phyloP scores from a whole-genome alignment of 2,797 vertebrate species.

The Enteromius paludinosus region DNA sequence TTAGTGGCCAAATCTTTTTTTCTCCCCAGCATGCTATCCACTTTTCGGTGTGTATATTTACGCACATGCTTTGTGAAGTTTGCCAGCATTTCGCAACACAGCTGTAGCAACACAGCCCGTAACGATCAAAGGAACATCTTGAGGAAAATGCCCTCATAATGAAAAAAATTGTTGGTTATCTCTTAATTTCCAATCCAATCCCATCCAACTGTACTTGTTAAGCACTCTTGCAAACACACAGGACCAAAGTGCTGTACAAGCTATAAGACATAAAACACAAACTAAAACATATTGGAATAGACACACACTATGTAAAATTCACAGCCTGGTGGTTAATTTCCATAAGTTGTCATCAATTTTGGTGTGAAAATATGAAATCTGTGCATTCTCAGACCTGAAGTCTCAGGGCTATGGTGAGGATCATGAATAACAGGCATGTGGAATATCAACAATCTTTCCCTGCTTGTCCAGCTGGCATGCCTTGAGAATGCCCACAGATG shows the following conservation, averaged over 20 bases:
- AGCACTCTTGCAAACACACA: too few species aligned
- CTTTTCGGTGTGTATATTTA: neutral
- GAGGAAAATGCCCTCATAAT: neutral
- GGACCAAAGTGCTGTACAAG: too few species aligned
- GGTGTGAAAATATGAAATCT: neutral
- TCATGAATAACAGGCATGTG: conserved; percentile 38
- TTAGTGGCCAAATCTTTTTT: neutral
- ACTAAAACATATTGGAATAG: too few species aligned
- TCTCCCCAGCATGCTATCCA: neutral
- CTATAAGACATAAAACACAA: too few species aligned
- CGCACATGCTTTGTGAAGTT: neutral
- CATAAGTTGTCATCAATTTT: neutral
- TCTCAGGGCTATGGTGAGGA: conserved; percentile 45
- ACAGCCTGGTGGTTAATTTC: neutral
- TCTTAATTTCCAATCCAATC: neutral
- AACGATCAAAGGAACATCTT: neutral
- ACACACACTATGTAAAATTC: too few species aligned
- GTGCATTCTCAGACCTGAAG: conserved; percentile 37
- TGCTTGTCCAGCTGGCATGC: conserved; percentile 44
- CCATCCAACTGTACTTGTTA: too few species aligned
- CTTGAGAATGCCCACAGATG: conserved; percentile 52
- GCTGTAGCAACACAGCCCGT: neutral
- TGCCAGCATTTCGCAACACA: neutral
- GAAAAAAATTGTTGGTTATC: neutral
- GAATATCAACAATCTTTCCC: conserved; percentile 24